Percentiles rank a stretch among this genome's conserved stretches.
phyloP scores from a whole-genome alignment of 2,113 vertebrate genomes.

The Hippoglossus stenolepis region DNA sequence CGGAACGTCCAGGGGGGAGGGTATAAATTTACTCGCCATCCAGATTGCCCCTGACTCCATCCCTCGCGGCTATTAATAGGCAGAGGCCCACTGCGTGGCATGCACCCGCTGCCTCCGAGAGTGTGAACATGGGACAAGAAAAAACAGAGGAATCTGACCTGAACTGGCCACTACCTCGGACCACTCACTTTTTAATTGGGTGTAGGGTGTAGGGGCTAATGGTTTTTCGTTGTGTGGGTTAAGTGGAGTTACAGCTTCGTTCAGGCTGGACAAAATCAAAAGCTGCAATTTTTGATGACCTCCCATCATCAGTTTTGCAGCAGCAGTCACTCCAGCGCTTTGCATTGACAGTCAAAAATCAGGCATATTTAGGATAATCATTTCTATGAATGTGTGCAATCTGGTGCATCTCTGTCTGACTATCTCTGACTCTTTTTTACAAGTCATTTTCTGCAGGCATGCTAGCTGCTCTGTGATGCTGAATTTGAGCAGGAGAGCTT shows the following conservation, averaged over 20 bases:
- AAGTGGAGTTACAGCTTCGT: constrained; percentile 7
- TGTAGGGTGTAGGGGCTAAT: constrained; percentile 36
- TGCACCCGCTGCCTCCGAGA: constrained; percentile 54
- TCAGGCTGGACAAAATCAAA: neutral
- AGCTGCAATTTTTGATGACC: neutral
- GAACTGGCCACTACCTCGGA: constrained; percentile 59
- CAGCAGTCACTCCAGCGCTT: too few relatives aligned
- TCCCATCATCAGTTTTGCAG: neutral
- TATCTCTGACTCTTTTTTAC: too few relatives aligned
- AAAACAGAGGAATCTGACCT: constrained; percentile 72
- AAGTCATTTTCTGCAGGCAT: neutral
- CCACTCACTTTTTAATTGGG: constrained; percentile 61
- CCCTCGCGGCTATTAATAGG: constrained; percentile 79
- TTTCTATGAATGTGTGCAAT: too few relatives aligned
- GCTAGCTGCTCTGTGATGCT: neutral
- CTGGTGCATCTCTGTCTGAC: too few relatives aligned
- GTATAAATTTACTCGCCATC: constrained; percentile 78
- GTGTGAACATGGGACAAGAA: constrained; percentile 70
- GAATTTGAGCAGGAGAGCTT: neutral
- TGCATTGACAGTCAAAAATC: too few relatives aligned
- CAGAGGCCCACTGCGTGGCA: constrained; percentile 69
- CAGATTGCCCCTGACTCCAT: constrained; percentile 65
- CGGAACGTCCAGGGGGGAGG: constrained; percentile 68
- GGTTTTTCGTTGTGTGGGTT: constrained; percentile 37
- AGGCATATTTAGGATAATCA: too few relatives aligned